Evolutionary conservation across 2,888 invertebrate genomes (phyloP), one percentile per base, ranked within the genome.

Genomic region (Ophonus ardosiacus): DNA sequence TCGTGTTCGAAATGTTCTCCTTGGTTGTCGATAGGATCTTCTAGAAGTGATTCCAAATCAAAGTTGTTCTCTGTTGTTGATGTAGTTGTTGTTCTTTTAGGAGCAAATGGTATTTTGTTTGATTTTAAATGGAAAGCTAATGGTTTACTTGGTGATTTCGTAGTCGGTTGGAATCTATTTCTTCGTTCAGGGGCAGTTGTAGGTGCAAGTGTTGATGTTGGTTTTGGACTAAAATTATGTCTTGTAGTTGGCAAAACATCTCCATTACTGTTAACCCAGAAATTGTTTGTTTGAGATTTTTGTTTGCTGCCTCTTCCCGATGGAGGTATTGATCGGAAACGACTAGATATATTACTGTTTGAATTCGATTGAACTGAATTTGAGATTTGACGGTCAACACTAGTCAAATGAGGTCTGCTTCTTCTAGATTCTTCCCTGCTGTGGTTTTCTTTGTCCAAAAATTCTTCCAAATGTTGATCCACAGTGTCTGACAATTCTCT

Each of bases 21-120:
- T 15, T 80, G 91, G 86, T 93, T 92, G 87, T 93, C 92, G 83
- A 93, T 93, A 68, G 93, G 93, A 88, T 93, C 94, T 90, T 94
- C 93, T 40, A 94, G 91, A 84, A 94, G 89, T 7, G 93, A 93
- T 88, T 93, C 93, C 87, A 94, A 90, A 88, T 93, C 93, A 87
- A 93, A 89, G 63, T 43, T 86, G 8, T 88, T 88, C 86, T 87
- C 87, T 13, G 87, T 84, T 79, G 86, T 92, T 17, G 92, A 92
- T 18, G 87, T 87, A 31, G 85, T 78, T 59, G 86, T 85, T 6
- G 88, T 86, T 63, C 87, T 87, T 85, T 88, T 89, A 4, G 88
- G 87, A 18, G 87, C 86, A 79, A 89, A 88, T 0, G 87, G 87
- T 63, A 87, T 88, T 79, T 89, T 89, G 31, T 88, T 87, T 1